These are phyloP conservation scores for Anoura caudifer DNA, from an alignment of 2,113 vertebrate genomes.

Conservation along the genomic window DNA sequence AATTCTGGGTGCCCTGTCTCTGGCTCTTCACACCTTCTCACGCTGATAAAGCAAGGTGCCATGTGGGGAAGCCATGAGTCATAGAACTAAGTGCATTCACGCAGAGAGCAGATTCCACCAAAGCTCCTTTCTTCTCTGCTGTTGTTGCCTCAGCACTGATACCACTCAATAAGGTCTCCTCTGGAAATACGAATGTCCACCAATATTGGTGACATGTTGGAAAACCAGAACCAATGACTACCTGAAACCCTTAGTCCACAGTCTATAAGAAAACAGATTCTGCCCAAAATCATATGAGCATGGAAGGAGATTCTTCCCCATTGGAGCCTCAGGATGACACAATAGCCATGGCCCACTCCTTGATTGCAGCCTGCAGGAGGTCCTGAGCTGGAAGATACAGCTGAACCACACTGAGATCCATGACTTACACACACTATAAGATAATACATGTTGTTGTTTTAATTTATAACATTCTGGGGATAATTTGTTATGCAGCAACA, in stretches of 20 bases:
- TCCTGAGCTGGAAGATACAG: neutral
- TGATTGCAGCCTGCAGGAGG: neutral
- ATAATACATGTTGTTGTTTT: neutral
- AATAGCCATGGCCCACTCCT: neutral
- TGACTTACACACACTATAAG: neutral
- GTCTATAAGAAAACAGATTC: neutral
- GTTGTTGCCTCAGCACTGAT: neutral
- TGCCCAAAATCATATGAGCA: neutral
- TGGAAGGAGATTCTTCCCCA: neutral
- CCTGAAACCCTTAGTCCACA: neutral
- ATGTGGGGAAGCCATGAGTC: neutral
- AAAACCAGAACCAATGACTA: neutral
- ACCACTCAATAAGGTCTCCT: neutral
- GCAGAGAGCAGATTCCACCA: neutral
- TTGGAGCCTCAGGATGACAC: neutral
- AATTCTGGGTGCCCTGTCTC: neutral
- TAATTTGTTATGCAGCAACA: neutral
- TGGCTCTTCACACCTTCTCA: neutral
- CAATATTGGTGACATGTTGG: neutral
- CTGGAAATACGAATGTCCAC: neutral
- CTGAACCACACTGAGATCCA: neutral
- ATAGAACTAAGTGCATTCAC: neutral
- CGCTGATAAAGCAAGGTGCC: neutral
- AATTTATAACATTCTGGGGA: neutral
- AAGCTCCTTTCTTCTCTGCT: neutral